Conservation (phyloP, 2,888 invertebrate genomes). For the Chesias legatella region DNA sequence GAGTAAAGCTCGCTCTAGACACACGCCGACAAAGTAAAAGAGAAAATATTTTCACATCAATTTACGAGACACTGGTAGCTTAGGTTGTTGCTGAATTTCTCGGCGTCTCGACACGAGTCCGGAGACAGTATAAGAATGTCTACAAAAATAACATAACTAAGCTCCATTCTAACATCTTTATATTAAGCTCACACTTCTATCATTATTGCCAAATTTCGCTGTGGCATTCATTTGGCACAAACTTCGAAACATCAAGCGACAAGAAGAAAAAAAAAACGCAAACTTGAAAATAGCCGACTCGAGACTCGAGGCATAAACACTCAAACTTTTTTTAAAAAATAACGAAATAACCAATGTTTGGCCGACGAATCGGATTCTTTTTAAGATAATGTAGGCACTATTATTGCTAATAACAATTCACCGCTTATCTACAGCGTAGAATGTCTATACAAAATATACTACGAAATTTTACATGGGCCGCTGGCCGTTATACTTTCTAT, state of each 20-base stretch:
- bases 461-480: conserved; percentile 72
- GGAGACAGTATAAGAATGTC: conserved; percentile 1
- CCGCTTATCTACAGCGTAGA: conserved; percentile 74
- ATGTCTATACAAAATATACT: conserved; percentile 77
- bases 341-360: conserved; percentile 67
- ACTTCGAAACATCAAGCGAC: conserved; percentile 44
- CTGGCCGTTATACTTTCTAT: conserved; percentile 62
- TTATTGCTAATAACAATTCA: conserved; percentile 76
- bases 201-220: conserved; percentile 50
- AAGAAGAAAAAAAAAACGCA: conserved; percentile 41
- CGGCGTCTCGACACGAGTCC: conserved; percentile 2
- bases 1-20: background rate
- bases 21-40: background rate
- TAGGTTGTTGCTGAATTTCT: background rate
- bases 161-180: conserved; percentile 18
- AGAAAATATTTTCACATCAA: conserved; percentile 1
- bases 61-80: background rate
- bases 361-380: conserved; percentile 65
- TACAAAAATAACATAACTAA: conserved; percentile 22
- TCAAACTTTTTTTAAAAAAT: conserved; percentile 66
- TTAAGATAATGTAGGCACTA: conserved; percentile 77
- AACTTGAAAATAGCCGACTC: conserved; percentile 42
- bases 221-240: conserved; percentile 70
- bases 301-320: conserved; percentile 55
- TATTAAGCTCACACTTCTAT: conserved; percentile 27